These are phyloP conservation scores for Garrulus glandarius DNA, from an alignment of 2,797 vertebrate genomes.

Conservation along the genomic window DNA sequence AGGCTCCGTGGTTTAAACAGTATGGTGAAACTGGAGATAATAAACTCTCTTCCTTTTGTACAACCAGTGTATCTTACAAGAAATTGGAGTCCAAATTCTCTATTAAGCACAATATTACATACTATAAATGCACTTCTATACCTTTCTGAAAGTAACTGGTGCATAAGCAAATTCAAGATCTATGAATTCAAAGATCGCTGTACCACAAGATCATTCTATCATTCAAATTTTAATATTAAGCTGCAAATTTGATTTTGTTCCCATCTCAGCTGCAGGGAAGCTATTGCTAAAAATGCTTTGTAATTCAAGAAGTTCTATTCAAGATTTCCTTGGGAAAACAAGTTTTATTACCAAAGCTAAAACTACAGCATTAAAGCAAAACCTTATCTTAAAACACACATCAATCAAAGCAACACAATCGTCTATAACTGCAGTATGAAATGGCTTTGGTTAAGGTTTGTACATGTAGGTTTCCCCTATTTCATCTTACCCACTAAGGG, in stretches of 20 bases:
- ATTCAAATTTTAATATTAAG: not conserved
- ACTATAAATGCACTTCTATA: not conserved
- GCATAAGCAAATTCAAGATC: not conserved
- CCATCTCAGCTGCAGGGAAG: not conserved
- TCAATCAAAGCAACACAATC: not conserved
- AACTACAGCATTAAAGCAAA: not conserved
- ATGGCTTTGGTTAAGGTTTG: not conserved
- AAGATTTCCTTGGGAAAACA: not conserved
- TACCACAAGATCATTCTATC: not conserved
- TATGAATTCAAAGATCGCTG: not conserved
- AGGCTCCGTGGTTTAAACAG: not conserved
- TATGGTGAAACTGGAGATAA: not conserved
- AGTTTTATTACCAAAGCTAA: not conserved
- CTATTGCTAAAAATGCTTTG: not conserved
- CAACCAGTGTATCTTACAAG: not conserved
- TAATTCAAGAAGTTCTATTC: not conserved
- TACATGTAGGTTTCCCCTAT: not conserved
- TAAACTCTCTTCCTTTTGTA: not conserved
- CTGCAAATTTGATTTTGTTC: not conserved
- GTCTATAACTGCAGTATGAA: not conserved
- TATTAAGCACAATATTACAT: not conserved
- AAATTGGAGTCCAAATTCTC: not conserved
- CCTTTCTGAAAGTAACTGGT: not conserved
- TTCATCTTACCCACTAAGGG: not conserved
- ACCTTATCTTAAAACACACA: not conserved